Evolutionary conservation across 92 coral and sea anemone genomes (phyloP), one percentile per base, ranked within the genome.

Genomic region (Nematostella vectensis): DNA sequence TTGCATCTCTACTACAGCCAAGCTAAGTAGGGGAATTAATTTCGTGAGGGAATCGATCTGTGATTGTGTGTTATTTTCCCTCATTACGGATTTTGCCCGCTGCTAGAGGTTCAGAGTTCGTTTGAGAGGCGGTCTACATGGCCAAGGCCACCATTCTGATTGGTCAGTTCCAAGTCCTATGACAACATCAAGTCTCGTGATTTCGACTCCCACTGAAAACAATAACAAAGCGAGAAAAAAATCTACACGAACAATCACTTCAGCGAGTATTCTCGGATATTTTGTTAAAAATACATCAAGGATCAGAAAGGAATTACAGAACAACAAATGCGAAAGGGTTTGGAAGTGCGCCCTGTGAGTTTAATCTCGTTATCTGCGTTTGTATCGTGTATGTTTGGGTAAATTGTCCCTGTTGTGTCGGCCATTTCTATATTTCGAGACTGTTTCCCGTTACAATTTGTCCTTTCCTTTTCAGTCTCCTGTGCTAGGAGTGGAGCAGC

Each of bases 131-230:
- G 87, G 62, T 59, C 38, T 36, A 16, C 0, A 65, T 59, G 80
- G 95, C 75, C 95, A 85, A 85, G 89, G 89, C 71, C 66, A 73
- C 55, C 76, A 54, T 20, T 64, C 54, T 82, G 88, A 93, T 93
- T 93, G 99, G 99, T 50, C 59, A 25, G 55, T 11, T 20, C 29
- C 24, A 27, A 36, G 62, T 55, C 59, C 79, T 61, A 61, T 83
- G 99, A 74, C 89, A 86, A 45, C 71, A 54, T 15, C 33, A 11
- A 77, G 93, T 93, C 99, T 93, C 99, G 99, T 93, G 99, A 93
- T 82, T 69, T 60, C 63, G 60, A 84, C 65, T 66, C 79, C 65
- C 74, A 78, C 73, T 83, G 72, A 86, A 85, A 93, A 93, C 99
- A 93, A 93, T 85, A 93, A 93, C 99, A 93, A 91, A 93, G 71